Base-by-base conservation (phyloP, 2,113 vertebrate genomes). In the Apteryx owenii region DNA sequence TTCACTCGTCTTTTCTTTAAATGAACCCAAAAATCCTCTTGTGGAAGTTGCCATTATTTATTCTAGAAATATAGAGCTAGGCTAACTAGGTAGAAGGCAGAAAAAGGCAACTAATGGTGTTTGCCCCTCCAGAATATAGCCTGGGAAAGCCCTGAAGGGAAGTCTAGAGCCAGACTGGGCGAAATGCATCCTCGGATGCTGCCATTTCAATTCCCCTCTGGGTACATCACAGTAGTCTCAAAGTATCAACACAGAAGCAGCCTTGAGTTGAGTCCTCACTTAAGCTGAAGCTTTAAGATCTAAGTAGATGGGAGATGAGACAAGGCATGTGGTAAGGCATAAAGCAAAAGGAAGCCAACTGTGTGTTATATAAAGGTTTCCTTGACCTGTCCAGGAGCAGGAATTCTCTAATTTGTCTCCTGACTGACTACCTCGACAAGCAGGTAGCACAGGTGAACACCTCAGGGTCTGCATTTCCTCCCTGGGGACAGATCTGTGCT, bases 181-280 rank as follows among this genome's bases (percentile, higher is more conserved):
- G 29, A 82, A 85, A 3, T 73, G 76, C 58, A 50, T 58, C 29
- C 20, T 58, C 71, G 66, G 50, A 54, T n/a, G 16, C 13, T 62
- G 36, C 72, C 36, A 10, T 29, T 80, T 73, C 28, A 31, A 60
- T 91, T 91, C 6, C 7, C 81, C n/a, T 81, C 28, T 54, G 29
- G 7, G 21, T 13, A 58, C 13, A 83, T 69, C 40, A 36, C 0
- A 0, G 31, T 28, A 40, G 13, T 44, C 40, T 66, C 33, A 80
- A 93, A 95, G 53, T 4, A 40, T 80, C 44, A 53, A 58, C 7
- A n/a, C 6, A 89, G 73, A 84, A 81, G 6, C 18, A 88, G 22
- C 18, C 40, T 68, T 77, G n/a, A 75, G 26, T 73, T 90, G 33
- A 84, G 29, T 29, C 7, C 19, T 80, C 4, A 0, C 91, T 85